phyloP scores from a whole-genome alignment of 2,797 vertebrate species.

The Chelon labrosus region DNA sequence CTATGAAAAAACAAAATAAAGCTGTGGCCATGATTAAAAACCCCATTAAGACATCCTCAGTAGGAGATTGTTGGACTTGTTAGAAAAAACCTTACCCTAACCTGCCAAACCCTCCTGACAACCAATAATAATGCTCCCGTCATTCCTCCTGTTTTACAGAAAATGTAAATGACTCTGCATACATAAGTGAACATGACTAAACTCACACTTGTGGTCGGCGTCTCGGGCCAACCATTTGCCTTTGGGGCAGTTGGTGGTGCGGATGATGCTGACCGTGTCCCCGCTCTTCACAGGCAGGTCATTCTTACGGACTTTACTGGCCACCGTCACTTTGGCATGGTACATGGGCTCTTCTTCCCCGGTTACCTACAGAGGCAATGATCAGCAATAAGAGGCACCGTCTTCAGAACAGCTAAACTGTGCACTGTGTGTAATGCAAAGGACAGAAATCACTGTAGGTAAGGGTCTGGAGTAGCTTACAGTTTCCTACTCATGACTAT shows the following conservation, averaged over 20 bases:
- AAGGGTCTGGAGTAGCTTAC: background rate
- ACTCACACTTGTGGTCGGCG: slow-evolving; percentile 84
- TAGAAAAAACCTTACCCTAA: too few relatives aligned
- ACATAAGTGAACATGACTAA: background rate
- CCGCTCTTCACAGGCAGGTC: slow-evolving; percentile 78
- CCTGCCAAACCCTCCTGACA: too few relatives aligned
- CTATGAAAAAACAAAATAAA: too few relatives aligned
- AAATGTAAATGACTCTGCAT: too few relatives aligned
- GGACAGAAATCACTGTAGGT: background rate
- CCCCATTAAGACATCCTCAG: too few relatives aligned
- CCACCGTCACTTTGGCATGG: slow-evolving; percentile 73
- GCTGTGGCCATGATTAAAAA: too few relatives aligned
- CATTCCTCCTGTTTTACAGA: too few relatives aligned
- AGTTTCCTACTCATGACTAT: background rate
- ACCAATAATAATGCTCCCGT: too few relatives aligned
- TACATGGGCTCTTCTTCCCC: slow-evolving; percentile 79
- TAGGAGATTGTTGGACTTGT: too few relatives aligned
- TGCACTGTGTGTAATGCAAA: background rate
- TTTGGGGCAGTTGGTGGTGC: slow-evolving; percentile 78
- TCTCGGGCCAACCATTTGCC: slow-evolving; percentile 83
- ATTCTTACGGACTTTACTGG: slow-evolving; percentile 78
- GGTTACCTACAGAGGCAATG: slow-evolving; percentile 77
- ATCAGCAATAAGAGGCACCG: background rate
- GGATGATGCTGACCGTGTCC: slow-evolving; percentile 79
- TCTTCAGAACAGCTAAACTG: background rate